Percentiles rank a stretch among this genome's conserved stretches.
These are phyloP conservation scores for Scomber japonicus DNA, from an alignment of 2,113 vertebrate genomes.

Conservation along the genomic window DNA sequence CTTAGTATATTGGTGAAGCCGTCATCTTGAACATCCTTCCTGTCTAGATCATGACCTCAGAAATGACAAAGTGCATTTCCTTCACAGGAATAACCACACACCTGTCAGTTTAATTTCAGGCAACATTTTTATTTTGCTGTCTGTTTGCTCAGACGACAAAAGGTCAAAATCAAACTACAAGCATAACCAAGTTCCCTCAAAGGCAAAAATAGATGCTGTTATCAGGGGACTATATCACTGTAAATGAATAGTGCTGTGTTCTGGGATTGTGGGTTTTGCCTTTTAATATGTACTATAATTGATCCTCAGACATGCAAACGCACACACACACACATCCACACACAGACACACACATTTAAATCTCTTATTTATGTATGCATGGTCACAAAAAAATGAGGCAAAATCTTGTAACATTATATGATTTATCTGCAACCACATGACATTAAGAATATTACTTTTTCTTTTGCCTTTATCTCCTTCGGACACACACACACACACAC, in stretches of 20 bases:
- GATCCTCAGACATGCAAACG: not conserved
- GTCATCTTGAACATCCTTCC: not conserved
- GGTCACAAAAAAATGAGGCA: not conserved
- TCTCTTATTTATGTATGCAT: conserved; percentile 2
- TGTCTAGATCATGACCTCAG: not conserved
- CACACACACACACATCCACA: not conserved
- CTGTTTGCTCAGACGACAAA: not conserved
- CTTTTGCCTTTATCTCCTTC: too few species aligned
- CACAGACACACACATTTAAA: not conserved
- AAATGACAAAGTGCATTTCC: conserved; percentile 19
- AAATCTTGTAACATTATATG: conserved; percentile 4
- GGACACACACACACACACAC: not conserved
- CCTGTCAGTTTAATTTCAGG: conserved; percentile 15
- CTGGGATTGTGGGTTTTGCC: not conserved
- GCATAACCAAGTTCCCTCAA: conserved; percentile 1
- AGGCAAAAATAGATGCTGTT: conserved; percentile 10
- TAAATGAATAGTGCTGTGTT: not conserved
- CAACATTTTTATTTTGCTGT: not conserved
- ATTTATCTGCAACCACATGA: not conserved
- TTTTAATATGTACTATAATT: not conserved
- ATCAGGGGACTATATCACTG: conserved; percentile 2
- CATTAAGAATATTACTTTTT: not conserved
- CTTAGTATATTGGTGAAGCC: not conserved
- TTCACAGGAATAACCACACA: not conserved
- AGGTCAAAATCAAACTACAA: conserved; percentile 10